Conservation (phyloP, 2,797 vertebrate species). For the Garrulus glandarius region DNA sequence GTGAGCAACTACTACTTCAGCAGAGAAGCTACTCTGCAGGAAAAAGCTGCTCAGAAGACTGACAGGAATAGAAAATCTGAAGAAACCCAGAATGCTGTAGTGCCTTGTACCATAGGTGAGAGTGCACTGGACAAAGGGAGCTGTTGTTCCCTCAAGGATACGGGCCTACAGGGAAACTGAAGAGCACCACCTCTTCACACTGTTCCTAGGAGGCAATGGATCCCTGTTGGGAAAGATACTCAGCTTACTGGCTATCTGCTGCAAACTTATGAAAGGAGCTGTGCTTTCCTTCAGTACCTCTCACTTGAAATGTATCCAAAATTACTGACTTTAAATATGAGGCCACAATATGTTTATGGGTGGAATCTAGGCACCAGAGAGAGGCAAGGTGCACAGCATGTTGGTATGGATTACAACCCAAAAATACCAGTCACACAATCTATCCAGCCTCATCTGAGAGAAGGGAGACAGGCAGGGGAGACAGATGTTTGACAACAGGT, state of each 20-base stretch:
- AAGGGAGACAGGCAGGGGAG: not conserved
- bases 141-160: not conserved
- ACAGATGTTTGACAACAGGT: not conserved
- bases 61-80: not conserved
- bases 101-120: not conserved
- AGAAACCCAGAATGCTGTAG: not conserved
- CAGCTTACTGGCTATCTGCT: not conserved
- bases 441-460: not conserved
- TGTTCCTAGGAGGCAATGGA: not conserved
- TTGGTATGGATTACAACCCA: not conserved
- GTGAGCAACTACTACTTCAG: not conserved
- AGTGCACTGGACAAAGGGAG: not conserved
- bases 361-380: not conserved
- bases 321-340: not conserved
- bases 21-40: not conserved
- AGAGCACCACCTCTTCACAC: not conserved
- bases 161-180: not conserved
- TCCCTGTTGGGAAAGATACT: not conserved
- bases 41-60: not conserved
- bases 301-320: not conserved
- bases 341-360: not conserved
- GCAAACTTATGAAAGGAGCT: not conserved
- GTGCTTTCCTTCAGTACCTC: not conserved
- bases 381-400: not conserved
- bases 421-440: not conserved